Evolutionary conservation across 2,888 invertebrate genomes (phyloP).

Genomic region (Strigamia maritima): DNA sequence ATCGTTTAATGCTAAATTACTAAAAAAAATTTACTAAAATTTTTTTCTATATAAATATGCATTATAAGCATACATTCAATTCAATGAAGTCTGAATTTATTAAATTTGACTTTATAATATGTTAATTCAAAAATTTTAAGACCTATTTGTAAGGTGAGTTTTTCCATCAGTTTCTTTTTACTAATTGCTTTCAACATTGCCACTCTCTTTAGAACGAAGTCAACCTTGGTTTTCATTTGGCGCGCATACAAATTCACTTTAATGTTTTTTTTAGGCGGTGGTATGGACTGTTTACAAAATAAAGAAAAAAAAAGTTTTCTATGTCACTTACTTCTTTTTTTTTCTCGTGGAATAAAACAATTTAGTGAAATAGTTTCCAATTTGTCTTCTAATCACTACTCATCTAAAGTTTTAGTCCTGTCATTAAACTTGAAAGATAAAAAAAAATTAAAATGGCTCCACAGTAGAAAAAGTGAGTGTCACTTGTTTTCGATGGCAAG

Average conservation of each 20-base stretch:
- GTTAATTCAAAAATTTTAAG: background rate
- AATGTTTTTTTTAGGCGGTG: background rate
- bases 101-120: background rate
- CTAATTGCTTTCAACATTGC: background rate
- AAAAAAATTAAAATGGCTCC: background rate
- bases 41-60: too few relatives aligned
- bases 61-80: too few relatives aligned
- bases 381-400: background rate
- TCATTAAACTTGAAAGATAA: conserved; percentile 21
- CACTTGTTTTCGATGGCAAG: conserved; percentile 12
- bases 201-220: background rate
- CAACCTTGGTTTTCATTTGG: background rate
- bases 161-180: background rate
- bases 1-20: too few relatives aligned
- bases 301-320: background rate
- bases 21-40: too few relatives aligned
- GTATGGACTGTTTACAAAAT: background rate
- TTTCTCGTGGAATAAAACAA: background rate
- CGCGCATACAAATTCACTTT: background rate
- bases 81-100: too few relatives aligned
- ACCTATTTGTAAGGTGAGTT: background rate
- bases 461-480: background rate
- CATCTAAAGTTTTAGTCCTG: background rate
- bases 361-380: background rate
- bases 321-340: background rate